Base-by-base conservation (phyloP, 2,888 invertebrate genomes). In the Mesodorylaimus sp. region DNA sequence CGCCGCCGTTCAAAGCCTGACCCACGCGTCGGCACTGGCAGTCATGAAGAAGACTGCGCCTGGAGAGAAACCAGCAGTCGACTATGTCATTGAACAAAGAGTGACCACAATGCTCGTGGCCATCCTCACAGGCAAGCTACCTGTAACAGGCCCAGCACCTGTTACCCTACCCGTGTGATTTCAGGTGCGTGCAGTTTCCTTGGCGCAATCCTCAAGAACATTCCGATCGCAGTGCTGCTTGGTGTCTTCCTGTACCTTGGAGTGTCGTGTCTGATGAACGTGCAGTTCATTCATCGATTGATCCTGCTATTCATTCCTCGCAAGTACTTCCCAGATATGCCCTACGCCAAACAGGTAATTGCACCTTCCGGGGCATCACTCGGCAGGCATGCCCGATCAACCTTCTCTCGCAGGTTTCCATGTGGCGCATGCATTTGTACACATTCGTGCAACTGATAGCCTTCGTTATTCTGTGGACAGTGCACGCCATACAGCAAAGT, bases 41-140 rank as follows among this genome's bases (percentile, higher is more conserved):
- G 79, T 88, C 46, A 87, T 87, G 83, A 87, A 87, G 52, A 24
- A 25, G 13, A 87, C 89, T 7, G 89, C 91, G 10, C 93, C 93
- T 42, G 91, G 91, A 50, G 89, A 91, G 66, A 86, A 86, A 61
- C 85, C 91, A 1, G 77, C 81, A 59, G 79, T 53, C 24, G 48
- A 45, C 2, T 2, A 7, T 3, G 53, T 53, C 3, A 16, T 42
- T 23, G 53, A 53, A 27, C 87, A 88, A 72, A 75, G 88, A 38
- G 69, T 88, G 39, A 83, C 84, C 48, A 80, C 79, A 1, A 74
- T 87, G 26, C 69, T 80, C 50, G 85, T 87, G 2, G 75, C 85
- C 1, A 64, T 80, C 16, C 70, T 86, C 60, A 63, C 70, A 51
- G 69, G 70, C 45, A 45, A n/a, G 21, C 7, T 39, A 21, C 7